These are phyloP conservation scores for Anthonomus grandis DNA, from an alignment of 1,140 invertebrate species.

Conservation along the genomic window DNA sequence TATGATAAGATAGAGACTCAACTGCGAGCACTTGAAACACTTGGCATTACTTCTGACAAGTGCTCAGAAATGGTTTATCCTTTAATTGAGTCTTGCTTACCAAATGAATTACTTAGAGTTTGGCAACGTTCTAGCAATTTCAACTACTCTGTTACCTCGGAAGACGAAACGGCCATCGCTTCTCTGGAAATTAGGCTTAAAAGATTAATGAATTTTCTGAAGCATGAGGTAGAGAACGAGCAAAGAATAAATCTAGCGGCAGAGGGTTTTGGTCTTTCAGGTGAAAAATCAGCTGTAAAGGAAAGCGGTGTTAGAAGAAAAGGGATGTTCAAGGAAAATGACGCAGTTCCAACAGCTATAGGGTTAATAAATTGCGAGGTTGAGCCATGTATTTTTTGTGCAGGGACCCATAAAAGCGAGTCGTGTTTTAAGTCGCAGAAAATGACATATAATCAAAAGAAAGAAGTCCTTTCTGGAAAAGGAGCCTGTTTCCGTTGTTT, in stretches of 20 bases:
- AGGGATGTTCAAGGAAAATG: background rate
- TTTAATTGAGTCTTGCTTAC: slow-evolving; percentile 15
- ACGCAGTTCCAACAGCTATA: background rate
- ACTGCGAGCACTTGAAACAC: slow-evolving; percentile 25
- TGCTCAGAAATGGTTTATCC: slow-evolving; percentile 26
- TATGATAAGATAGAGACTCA: no score
- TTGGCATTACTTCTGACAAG: slow-evolving; percentile 11
- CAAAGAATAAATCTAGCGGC: slow-evolving; percentile 1
- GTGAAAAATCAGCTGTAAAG: background rate
- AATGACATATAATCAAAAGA: background rate
- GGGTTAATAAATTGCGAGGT: background rate
- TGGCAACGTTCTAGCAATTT: slow-evolving; percentile 13
- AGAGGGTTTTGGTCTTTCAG: slow-evolving; percentile 5
- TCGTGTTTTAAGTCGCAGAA: background rate
- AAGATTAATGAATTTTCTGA: background rate
- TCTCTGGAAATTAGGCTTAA: slow-evolving; percentile 4
- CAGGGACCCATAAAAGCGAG: background rate
- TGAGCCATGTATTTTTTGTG: background rate
- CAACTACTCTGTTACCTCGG: background rate
- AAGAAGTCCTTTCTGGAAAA: background rate
- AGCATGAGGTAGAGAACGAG: slow-evolving; percentile 10
- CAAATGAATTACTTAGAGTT: background rate
- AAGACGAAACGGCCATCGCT: background rate
- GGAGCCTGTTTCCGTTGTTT: slow-evolving; percentile 1
- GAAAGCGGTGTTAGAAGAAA: background rate